Conservation (phyloP, 2,113 vertebrate genomes). For the Protobothrops flavoviridis region DNA sequence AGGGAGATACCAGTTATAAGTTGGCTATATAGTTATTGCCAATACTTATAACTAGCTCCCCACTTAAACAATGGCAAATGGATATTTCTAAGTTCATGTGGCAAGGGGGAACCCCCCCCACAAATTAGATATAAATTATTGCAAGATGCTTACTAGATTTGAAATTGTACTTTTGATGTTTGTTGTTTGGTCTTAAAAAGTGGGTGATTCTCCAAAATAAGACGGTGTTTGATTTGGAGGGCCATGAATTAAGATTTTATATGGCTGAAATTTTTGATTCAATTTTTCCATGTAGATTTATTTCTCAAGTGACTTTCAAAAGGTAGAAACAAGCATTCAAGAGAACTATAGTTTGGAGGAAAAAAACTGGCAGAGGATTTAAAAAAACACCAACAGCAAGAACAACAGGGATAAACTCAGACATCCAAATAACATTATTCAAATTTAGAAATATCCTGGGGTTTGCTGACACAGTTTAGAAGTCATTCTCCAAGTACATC, state of each 20-base stretch:
- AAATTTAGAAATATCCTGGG: not conserved
- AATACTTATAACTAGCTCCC: not conserved
- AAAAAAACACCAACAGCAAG: not conserved
- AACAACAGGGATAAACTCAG: not conserved
- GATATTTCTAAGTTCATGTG: not conserved
- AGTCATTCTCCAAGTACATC: not conserved
- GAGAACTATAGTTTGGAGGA: not conserved
- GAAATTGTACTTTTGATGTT: not conserved
- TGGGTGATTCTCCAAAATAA: not conserved
- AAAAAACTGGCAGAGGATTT: not conserved
- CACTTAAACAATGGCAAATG: not conserved
- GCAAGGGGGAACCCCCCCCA: not conserved
- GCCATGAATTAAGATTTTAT: not conserved
- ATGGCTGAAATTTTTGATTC: not conserved
- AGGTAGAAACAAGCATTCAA: not conserved
- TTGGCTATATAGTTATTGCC: not conserved
- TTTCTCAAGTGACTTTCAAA: not conserved
- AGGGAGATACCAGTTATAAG: not conserved
- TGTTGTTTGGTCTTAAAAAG: not conserved
- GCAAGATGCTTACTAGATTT: not conserved
- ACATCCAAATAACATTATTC: not conserved
- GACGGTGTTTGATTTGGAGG: not conserved
- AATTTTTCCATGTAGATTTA: not conserved
- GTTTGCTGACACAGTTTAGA: not conserved
- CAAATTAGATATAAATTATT: not conserved